These are phyloP conservation scores for Cynopterus brachyotis DNA, from an alignment of 2,113 vertebrate species.

Conservation along the genomic window DNA sequence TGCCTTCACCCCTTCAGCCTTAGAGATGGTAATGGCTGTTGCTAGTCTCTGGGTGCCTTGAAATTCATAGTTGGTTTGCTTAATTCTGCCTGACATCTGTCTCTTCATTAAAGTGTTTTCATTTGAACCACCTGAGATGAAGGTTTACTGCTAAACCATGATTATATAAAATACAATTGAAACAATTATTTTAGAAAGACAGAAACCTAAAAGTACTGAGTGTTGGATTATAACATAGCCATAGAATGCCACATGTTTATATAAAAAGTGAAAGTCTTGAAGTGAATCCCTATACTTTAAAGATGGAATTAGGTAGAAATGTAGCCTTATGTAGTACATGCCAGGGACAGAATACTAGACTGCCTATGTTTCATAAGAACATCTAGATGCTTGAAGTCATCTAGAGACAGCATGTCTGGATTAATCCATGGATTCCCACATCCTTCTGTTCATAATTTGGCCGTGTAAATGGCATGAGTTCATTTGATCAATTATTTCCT, in stretches of 20 bases:
- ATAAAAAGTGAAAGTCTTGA: background rate
- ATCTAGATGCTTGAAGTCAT: background rate
- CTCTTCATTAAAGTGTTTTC: background rate
- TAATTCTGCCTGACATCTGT: background rate
- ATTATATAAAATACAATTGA: background rate
- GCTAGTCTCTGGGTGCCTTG: background rate
- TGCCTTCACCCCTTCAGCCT: background rate
- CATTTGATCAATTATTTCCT: constrained; percentile 1
- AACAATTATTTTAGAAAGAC: background rate
- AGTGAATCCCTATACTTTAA: background rate
- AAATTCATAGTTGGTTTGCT: background rate
- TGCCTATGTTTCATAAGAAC: background rate
- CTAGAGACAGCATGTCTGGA: background rate
- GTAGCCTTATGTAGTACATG: background rate
- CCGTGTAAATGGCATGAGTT: background rate
- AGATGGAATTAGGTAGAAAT: background rate
- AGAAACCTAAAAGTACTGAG: background rate
- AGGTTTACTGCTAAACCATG: background rate
- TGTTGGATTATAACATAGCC: background rate
- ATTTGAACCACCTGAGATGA: background rate
- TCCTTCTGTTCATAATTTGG: background rate
- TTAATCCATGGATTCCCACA: background rate
- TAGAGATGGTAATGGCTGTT: background rate
- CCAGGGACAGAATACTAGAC: background rate
- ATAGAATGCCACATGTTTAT: background rate